Evolutionary conservation across 1,140 invertebrate genomes (phyloP), one percentile per base, ranked within the genome.

Genomic region (Bombus superbus): DNA sequence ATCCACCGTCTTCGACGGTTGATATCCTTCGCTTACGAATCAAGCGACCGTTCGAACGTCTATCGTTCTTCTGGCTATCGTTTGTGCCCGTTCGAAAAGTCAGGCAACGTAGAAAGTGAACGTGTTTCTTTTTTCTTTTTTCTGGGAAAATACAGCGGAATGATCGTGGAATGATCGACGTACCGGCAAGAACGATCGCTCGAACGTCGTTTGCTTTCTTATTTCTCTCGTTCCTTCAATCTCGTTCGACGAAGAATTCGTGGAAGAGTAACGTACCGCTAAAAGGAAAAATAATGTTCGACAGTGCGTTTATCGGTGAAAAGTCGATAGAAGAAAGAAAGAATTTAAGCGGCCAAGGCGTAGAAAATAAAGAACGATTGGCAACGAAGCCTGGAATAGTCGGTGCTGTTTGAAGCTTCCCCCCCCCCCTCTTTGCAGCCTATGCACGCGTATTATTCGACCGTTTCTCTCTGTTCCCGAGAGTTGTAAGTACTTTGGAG

Each of bases 81-180:
- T 66, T 5, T 22, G 15, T 35, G 62, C 35, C 66, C n/a, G 72
- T 22, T 35, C n/a, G 28, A 38, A 32, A 59, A 15, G 3, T 1
- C 47, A 13, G 66, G n/a, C 44, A 35, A 18, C 15, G 22, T 38
- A 76, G 32, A 66, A 86, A 79, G 38, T 11, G 10, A 62, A 62
- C 59, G 11, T 62, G 11, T 62, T 62, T 18, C 13, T 13, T 18
- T 6, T 15, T 62, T 13, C 3, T 13, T n/a, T 22, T 38, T 38
- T 10, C 10, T 22, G 38, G 22, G 15, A 66, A 66, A 22, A 35
- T 10, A 68, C 10, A 5, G 32, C 68, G 86, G 82, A 89, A 85
- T 85, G 86, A 85, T 81, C 35, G 57, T 81, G 82, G 88, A 89
- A 89, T 88, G 86, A 88, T 35, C 32, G 42, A 62, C 47, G 11